These are phyloP conservation scores for Nicator chloris DNA, from an alignment of 2,113 vertebrate genomes.

Conservation along the genomic window DNA sequence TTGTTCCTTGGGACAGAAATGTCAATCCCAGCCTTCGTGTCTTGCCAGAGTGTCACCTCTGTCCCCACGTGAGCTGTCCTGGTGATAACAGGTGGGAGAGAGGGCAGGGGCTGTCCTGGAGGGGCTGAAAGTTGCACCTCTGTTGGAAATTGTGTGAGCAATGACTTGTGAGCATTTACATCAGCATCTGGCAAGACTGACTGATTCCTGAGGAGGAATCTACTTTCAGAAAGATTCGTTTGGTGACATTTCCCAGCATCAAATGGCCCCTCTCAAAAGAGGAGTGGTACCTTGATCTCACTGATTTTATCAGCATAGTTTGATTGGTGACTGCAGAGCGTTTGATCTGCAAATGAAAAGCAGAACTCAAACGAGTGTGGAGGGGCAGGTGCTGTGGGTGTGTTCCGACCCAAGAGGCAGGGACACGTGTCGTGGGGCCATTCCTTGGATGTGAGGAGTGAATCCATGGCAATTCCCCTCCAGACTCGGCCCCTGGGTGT, in stretches of 20 bases:
- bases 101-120: background rate
- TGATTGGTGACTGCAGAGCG: background rate
- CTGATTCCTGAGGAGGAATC: background rate
- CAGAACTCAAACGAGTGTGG: background rate
- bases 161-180: background rate
- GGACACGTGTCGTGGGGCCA: rapidly evolving
- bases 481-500: background rate
- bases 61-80: background rate
- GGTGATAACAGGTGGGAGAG: background rate
- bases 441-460: background rate
- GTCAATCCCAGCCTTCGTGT: background rate
- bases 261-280: background rate
- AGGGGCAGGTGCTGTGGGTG: no score
- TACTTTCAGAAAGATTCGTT: background rate
- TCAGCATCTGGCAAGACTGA: background rate
- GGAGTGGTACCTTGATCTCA: background rate
- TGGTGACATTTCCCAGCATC: background rate
- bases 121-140: background rate
- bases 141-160: background rate
- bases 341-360: background rate
- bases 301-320: background rate
- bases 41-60: background rate
- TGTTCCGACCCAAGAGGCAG: background rate
- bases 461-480: background rate
- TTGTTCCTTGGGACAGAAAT: background rate